Evolutionary conservation across 2,113 vertebrate genomes (phyloP).

Genomic region (Dicentrarchus labrax): DNA sequence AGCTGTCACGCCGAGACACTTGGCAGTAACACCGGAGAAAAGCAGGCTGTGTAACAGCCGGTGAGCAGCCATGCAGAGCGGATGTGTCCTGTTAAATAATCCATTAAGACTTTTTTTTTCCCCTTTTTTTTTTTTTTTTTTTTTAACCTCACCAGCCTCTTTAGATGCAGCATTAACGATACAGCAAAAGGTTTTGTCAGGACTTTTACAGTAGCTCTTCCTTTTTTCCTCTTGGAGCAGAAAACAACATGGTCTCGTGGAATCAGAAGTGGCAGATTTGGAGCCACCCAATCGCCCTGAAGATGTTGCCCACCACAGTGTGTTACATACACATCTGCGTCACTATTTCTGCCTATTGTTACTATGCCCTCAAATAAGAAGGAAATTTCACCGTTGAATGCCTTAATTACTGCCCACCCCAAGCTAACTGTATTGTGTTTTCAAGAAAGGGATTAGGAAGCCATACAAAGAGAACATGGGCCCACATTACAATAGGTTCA

Average conservation of each 20-base stretch:
- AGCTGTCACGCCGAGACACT: slow-evolving; percentile 66
- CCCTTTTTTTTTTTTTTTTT: slow-evolving; percentile 4
- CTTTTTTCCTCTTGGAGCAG: neutral
- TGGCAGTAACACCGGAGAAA: slow-evolving; percentile 47
- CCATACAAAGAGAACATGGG: slow-evolving; percentile 18
- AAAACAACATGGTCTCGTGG: neutral
- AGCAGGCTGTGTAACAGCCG: slow-evolving; percentile 67
- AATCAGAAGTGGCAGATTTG: slow-evolving; percentile 51
- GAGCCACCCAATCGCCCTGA: slow-evolving; percentile 8
- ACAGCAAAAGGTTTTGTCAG: slow-evolving; percentile 48
- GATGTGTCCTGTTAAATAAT: slow-evolving; percentile 82
- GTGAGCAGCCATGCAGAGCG: slow-evolving; percentile 71
- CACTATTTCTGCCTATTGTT: slow-evolving; percentile 31
- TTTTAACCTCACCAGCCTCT: slow-evolving; percentile 45
- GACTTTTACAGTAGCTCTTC: slow-evolving; percentile 17
- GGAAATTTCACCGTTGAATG: slow-evolving; percentile 41
- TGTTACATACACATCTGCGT: neutral
- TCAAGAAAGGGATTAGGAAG: slow-evolving; percentile 43
- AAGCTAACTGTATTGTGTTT: slow-evolving; percentile 41
- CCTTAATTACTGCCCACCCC: slow-evolving; percentile 48
- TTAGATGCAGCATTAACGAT: slow-evolving; percentile 44
- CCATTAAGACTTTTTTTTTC: slow-evolving; percentile 66
- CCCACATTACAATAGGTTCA: neutral
- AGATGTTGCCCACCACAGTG: slow-evolving; percentile 14
- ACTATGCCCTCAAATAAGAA: slow-evolving; percentile 36